Evolutionary conservation across 2,797 vertebrate genomes (phyloP), one percentile per base, ranked within the genome.

Genomic region (Yasuhikotakia modesta): DNA sequence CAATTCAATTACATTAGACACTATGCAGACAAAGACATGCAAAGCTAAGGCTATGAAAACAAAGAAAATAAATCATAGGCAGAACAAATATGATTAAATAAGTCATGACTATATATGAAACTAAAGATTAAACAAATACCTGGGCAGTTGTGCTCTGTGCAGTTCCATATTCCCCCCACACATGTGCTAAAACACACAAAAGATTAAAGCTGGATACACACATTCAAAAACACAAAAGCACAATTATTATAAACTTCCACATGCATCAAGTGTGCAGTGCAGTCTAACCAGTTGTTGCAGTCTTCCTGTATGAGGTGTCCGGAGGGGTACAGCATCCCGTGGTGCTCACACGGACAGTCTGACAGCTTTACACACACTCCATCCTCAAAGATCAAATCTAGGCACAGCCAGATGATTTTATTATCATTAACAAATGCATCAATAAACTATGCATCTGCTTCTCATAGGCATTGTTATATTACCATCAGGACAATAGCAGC

Each of bases 401-500:
- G 72, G 69, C 32, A 30, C 13, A 55, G 35, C 2, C 24, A n/a
- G 61, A 27, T 14, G 0, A 53, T 53, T 70, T 11, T 4, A 78
- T 61, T 60, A 17, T 50, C 43, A 50, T 50, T 5, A 61, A 69
- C 17, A n/a, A 48, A 60, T 45, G 0, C 55, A 66, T n/a, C n/a
- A 5, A 11, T 1, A 14, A 10, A 21, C 52, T 21, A 19, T 52
- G 22, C 45, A 22, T 22, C 14, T 27, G 16, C 5, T 70, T 14
- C 24, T 13, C 35, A 48, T 0, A 35, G 16, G 8, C 50, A 27
- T 24, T 30, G 13, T 52, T 75, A 30, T 45, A 45, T 45, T 16
- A 96, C 97, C 97, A 0, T 96, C 89, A 0, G 95, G 95, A 86
- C 97, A 99, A 89, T 96, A 97, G 89, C 96, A 99, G 80, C 97